Evolutionary conservation across 64 coral and sea anemone genomes (phyloP).

Genomic region (Platygyra sinensis): DNA sequence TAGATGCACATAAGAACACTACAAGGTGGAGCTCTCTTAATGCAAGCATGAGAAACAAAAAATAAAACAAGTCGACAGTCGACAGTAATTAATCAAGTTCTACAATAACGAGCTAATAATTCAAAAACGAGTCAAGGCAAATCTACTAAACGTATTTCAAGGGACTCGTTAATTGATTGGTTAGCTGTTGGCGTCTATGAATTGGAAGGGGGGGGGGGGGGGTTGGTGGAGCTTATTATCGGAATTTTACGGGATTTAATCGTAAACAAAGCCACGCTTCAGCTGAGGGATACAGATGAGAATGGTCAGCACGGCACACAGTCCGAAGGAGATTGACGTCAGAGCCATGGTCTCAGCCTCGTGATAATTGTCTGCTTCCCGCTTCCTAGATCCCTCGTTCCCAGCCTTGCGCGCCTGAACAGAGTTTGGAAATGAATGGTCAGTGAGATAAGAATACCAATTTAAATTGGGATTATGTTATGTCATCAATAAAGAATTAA

Average conservation of each 20-base stretch:
- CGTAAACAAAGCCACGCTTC: not conserved
- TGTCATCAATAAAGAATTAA: no score
- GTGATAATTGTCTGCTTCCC: slow-evolving; percentile 32
- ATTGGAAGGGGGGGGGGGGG: not conserved
- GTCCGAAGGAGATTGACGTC: slow-evolving; percentile 66
- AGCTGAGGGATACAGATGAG: slow-evolving; percentile 63
- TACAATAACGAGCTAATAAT: no score
- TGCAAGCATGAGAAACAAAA: no score
- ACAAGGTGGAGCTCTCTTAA: no score
- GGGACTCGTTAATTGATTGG: no score
- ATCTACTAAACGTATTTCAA: no score
- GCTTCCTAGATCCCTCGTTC: slow-evolving; percentile 1
- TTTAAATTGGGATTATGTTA: no score
- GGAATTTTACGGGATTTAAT: not conserved
- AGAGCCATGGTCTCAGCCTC: slow-evolving; percentile 69
- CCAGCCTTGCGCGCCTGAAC: slow-evolving; percentile 34
- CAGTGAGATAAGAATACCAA: no score
- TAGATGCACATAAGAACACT: no score
- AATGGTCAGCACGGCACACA: slow-evolving; percentile 41
- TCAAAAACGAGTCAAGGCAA: no score
- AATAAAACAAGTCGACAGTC: no score
- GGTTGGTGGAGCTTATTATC: not conserved
- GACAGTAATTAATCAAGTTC: no score
- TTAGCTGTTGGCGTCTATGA: not conserved
- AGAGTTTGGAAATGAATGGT: not conserved